These are phyloP conservation scores for Eretmodus cyanostictus DNA, from an alignment of 2,113 vertebrate genomes.

Conservation along the genomic window DNA sequence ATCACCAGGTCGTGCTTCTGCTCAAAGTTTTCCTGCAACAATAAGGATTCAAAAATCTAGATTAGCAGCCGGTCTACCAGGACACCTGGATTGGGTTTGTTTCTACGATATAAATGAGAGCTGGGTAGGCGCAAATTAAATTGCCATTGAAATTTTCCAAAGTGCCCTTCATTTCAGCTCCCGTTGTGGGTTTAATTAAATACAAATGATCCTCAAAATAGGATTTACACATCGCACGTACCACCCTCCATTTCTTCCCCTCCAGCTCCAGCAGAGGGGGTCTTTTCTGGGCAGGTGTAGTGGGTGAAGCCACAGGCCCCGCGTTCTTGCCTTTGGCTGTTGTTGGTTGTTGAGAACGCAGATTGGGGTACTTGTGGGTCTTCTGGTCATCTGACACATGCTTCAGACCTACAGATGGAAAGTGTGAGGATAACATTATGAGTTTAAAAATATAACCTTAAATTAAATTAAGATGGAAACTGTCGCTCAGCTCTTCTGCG, in stretches of 20 bases:
- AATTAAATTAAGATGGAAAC: background rate
- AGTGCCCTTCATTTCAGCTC: background rate
- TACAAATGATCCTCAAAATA: background rate
- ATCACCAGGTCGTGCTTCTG: constrained; percentile 85
- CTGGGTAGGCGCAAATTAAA: background rate
- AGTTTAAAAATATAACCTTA: background rate
- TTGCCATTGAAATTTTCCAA: background rate
- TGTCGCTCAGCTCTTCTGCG: background rate
- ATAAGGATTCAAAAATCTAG: background rate
- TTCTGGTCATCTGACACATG: constrained; percentile 88
- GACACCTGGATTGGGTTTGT: background rate
- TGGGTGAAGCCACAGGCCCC: constrained; percentile 33
- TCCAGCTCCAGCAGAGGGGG: constrained; percentile 85
- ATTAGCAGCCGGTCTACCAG: background rate
- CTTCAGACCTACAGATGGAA: constrained; percentile 76
- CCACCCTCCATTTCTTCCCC: constrained; percentile 98
- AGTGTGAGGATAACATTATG: background rate
- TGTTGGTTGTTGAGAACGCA: constrained; percentile 75
- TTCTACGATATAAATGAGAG: background rate
- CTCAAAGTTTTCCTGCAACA: constrained; percentile 87
- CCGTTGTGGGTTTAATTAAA: background rate
- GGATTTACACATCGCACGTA: constrained; percentile 55
- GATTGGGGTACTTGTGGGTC: constrained; percentile 86
- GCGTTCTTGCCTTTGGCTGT: constrained; percentile 69
- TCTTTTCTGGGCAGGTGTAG: constrained; percentile 64